Evolutionary conservation across 2,888 invertebrate species (phyloP).

Genomic region (Agrochola circellaris): DNA sequence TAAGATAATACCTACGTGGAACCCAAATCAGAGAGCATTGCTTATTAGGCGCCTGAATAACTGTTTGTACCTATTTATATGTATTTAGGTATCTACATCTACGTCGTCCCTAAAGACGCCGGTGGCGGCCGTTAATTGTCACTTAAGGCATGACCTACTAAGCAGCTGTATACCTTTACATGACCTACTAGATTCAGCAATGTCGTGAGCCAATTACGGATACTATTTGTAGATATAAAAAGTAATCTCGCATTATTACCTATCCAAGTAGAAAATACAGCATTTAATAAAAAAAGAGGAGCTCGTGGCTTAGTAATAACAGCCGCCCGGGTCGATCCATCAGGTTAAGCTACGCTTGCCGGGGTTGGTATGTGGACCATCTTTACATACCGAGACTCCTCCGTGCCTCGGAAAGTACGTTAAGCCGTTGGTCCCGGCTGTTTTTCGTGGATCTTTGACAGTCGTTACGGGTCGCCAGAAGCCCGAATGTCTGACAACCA

Average conservation of each 20-base stretch:
- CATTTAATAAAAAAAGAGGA: no score
- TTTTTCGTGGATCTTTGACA: no score
- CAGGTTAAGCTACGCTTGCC: no score
- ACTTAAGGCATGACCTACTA: slow-evolving; percentile 52
- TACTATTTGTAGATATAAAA: slow-evolving; percentile 3
- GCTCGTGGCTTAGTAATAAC: no score
- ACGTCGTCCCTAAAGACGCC: slow-evolving; percentile 32
- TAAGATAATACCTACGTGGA: slow-evolving; percentile 21
- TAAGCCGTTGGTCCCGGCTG: no score
- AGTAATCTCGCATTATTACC: slow-evolving; percentile 14
- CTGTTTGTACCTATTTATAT: slow-evolving; percentile 1
- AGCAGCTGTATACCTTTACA: slow-evolving; percentile 31
- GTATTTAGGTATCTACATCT: slow-evolving; percentile 17
- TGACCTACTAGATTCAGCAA: slow-evolving; percentile 38
- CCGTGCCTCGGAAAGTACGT: no score
- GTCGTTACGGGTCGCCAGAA: no score
- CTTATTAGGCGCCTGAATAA: slow-evolving; percentile 28
- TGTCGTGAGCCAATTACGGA: slow-evolving; percentile 13
- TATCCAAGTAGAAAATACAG: not conserved
- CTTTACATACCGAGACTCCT: no score
- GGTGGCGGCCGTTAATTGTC: slow-evolving; percentile 49
- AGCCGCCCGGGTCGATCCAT: no score
- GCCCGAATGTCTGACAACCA: no score
- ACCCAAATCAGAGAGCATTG: slow-evolving; percentile 34
- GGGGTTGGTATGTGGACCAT: no score